These are phyloP conservation scores for Aphodius sticticus DNA, from an alignment of 2,888 invertebrate genomes.

Conservation along the genomic window DNA sequence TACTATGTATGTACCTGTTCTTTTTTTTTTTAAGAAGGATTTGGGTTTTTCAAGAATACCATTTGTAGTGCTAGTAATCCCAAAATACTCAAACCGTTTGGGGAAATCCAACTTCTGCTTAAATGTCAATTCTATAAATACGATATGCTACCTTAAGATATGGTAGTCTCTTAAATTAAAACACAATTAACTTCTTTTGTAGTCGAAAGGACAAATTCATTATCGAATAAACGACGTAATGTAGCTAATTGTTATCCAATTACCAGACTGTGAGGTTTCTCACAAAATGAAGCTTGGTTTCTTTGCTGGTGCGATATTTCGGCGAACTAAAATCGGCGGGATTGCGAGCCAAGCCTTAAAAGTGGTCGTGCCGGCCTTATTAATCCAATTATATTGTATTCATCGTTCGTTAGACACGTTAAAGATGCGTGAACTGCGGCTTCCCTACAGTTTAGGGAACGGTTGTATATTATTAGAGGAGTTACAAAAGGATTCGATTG, in stretches of 20 bases:
- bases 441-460: neutral
- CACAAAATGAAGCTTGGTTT: neutral
- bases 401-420: neutral
- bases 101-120: too few species aligned
- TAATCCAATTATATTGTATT: conserved; percentile 4
- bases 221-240: neutral
- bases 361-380: neutral
- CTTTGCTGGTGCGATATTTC: neutral
- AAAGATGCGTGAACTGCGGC: neutral
- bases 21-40: too few species aligned
- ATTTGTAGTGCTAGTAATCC: too few species aligned
- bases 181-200: neutral
- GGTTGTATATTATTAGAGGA: neutral
- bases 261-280: neutral
- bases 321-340: neutral
- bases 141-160: too few species aligned
- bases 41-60: too few species aligned
- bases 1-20: too few species aligned
- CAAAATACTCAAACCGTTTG: too few species aligned
- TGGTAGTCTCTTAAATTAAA: too few species aligned
- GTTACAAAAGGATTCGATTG: neutral
- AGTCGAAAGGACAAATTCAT: neutral
- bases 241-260: neutral
- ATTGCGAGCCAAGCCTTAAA: neutral
- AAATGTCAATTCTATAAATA: too few species aligned